Evolutionary conservation across 2,113 vertebrate genomes (phyloP).

Genomic region (Caracal caracal): DNA sequence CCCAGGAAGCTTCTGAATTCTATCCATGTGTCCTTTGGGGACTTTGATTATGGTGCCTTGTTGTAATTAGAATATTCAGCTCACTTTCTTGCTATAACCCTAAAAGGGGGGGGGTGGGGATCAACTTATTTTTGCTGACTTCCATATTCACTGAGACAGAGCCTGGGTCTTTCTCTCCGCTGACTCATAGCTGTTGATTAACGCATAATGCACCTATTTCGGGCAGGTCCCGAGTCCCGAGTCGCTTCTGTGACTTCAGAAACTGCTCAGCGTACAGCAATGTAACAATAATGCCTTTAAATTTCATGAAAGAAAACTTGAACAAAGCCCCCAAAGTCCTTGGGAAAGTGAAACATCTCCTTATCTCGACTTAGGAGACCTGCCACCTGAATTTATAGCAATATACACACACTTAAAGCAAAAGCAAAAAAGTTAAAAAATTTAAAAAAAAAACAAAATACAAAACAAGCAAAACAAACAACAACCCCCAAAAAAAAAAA

Average conservation of each 20-base stretch:
- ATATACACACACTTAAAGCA: neutral
- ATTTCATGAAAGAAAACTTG: neutral
- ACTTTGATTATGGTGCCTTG: fast-evolving
- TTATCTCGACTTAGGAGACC: neutral
- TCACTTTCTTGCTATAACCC: neutral
- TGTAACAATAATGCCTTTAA: neutral
- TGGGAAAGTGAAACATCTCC: neutral
- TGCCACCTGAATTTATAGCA: neutral
- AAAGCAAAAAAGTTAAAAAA: fast-evolving
- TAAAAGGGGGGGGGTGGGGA: neutral
- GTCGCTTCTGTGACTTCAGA: neutral
- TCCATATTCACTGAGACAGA: neutral
- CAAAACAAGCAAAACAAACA: too few species aligned
- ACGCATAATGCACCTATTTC: neutral
- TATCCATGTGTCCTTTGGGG: neutral
- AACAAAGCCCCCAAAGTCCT: neutral
- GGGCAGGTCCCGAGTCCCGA: neutral
- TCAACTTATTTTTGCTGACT: neutral
- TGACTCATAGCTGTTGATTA: neutral
- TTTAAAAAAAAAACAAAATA: neutral
- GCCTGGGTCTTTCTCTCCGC: neutral
- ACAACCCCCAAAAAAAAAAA: too few species aligned
- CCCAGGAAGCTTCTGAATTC: neutral
- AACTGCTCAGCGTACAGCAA: neutral
- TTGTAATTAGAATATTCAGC: neutral